Evolutionary conservation across 2,797 vertebrate species (phyloP).

Genomic region (Crocidura indochinensis): DNA sequence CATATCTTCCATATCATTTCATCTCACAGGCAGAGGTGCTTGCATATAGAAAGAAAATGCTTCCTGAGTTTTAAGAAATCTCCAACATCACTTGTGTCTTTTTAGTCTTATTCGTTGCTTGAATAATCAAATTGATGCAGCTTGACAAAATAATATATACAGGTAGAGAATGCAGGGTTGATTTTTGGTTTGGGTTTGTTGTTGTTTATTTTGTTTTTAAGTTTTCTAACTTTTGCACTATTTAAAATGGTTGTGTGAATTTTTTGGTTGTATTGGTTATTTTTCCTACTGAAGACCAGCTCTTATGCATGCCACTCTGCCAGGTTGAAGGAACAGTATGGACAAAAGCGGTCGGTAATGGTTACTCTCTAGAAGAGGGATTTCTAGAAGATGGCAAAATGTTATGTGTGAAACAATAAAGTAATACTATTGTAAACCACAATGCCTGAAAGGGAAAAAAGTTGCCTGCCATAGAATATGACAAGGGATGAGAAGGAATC

Average conservation of each 20-base stretch:
- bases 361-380: no score
- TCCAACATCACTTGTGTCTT: not conserved
- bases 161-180: slow-evolving; percentile 22
- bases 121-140: not conserved
- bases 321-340: no score
- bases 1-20: slow-evolving; percentile 27
- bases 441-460: no score
- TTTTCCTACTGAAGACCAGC: not conserved
- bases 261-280: slow-evolving; percentile 28
- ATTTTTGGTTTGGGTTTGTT: no score
- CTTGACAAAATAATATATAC: slow-evolving; percentile 13
- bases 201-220: no score
- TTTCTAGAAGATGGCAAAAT: no score
- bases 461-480: no score
- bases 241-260: slow-evolving; percentile 11
- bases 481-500: no score
- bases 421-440: no score
- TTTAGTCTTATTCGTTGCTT: not conserved
- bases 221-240: not conserved
- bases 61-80: not conserved
- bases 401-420: no score
- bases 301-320: no score
- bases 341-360: no score
- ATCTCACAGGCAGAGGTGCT: not conserved
- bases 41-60: slow-evolving; percentile 19